phyloP scores from a whole-genome alignment of 2,888 invertebrate species.

The Oasisia sp. region DNA sequence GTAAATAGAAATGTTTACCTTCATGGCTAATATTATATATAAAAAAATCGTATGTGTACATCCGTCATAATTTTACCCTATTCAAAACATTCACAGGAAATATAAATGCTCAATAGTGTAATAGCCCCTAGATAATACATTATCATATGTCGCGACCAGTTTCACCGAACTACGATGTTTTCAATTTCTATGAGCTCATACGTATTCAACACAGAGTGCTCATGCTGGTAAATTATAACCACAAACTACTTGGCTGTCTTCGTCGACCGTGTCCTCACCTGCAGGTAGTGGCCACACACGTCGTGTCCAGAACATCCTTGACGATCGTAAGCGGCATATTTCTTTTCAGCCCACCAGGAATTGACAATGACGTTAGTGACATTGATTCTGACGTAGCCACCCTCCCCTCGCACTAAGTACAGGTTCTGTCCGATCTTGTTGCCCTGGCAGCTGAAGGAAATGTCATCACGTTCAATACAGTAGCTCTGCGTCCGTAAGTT shows the following conservation, averaged over 20 bases:
- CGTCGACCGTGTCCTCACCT: background rate
- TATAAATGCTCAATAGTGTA: no score
- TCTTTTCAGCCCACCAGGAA: slow-evolving; percentile 8
- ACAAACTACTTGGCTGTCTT: background rate
- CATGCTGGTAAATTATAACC: background rate
- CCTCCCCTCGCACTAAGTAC: background rate
- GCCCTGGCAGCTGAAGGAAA: background rate
- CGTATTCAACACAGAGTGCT: background rate
- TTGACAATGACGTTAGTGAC: background rate
- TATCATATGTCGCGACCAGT: no score
- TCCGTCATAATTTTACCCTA: no score
- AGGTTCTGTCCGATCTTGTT: slow-evolving; percentile 13
- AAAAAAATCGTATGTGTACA: no score
- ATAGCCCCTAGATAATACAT: no score
- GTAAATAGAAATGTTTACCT: no score
- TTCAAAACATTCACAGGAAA: no score
- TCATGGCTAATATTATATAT: no score
- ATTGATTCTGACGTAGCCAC: background rate
- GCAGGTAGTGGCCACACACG: background rate
- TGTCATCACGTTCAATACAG: background rate
- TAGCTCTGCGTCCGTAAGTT: background rate
- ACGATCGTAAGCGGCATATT: background rate
- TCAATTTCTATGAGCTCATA: background rate
- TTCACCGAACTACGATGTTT: background rate
- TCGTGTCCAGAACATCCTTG: background rate